phyloP scores from a whole-genome alignment of 2,113 vertebrate species.

The Polypterus bichir region DNA sequence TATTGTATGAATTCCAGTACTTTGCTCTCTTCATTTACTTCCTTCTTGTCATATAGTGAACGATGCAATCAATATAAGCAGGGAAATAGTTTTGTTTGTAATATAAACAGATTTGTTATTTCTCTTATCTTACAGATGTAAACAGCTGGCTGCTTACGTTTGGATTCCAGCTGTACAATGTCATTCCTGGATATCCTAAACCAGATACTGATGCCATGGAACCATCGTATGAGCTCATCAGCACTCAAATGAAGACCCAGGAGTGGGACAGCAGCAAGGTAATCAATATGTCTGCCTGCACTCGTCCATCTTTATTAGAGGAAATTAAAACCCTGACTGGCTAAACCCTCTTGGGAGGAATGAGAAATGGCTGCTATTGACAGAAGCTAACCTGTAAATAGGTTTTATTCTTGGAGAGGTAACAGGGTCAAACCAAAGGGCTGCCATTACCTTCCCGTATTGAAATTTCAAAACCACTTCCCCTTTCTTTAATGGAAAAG shows the following conservation, averaged over 20 bases:
- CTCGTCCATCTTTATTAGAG: conserved; percentile 21
- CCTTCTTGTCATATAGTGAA: neutral
- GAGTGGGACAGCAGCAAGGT: conserved; percentile 98
- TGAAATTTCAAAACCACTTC: conserved; percentile 33
- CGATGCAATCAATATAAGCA: no score
- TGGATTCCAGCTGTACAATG: conserved; percentile 93
- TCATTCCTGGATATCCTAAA: conserved; percentile 88
- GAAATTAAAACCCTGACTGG: conserved; percentile 20
- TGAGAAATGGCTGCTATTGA: conserved; percentile 34
- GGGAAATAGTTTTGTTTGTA: no score
- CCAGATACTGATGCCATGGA: conserved; percentile 77
- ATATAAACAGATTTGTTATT: conserved; percentile 4
- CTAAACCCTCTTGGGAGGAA: conserved; percentile 24
- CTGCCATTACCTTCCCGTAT: conserved; percentile 56
- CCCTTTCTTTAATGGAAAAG: conserved; percentile 1
- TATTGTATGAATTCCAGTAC: conserved; percentile 3
- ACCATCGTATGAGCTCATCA: conserved; percentile 80
- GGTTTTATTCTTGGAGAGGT: conserved; percentile 26
- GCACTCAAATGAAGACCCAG: conserved; percentile 90
- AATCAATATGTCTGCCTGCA: conserved; percentile 11
- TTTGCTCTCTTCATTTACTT: neutral
- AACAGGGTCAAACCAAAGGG: conserved; percentile 48
- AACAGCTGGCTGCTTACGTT: conserved; percentile 98
- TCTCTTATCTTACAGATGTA: conserved; percentile 64
- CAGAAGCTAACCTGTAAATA: conserved; percentile 24